These are phyloP conservation scores for Watsonalla binaria DNA, from an alignment of 2,888 invertebrate genomes.

Conservation along the genomic window DNA sequence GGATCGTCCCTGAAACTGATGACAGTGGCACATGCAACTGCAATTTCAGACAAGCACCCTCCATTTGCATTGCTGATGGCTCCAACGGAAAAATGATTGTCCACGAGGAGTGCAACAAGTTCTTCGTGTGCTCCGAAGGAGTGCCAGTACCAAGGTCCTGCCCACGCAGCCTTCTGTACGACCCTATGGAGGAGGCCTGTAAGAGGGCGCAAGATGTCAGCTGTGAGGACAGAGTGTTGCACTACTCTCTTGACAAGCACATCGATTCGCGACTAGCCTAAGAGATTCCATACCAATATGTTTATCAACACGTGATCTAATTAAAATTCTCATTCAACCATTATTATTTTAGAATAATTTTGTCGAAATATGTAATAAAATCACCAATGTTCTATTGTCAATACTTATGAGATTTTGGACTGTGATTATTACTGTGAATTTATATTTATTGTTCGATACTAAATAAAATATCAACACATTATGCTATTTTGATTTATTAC, in stretches of 20 bases:
- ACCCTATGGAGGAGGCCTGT: constrained; percentile 20
- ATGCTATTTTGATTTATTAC: no score
- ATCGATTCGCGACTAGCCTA: constrained; percentile 10
- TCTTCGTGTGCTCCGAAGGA: constrained; percentile 25
- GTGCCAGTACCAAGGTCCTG: constrained; percentile 23
- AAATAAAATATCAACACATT: no score
- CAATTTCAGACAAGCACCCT: constrained; percentile 8
- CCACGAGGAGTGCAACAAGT: constrained; percentile 36
- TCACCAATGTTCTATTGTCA: no score
- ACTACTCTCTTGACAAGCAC: constrained; percentile 21
- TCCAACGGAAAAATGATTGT: constrained; percentile 27
- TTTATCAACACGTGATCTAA: constrained; percentile 6
- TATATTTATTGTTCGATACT: background rate
- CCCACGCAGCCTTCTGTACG: constrained; percentile 18
- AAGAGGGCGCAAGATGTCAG: constrained; percentile 28
- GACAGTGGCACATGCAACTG: background rate
- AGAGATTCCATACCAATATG: constrained; percentile 9
- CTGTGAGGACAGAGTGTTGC: constrained; percentile 16
- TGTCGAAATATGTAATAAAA: background rate
- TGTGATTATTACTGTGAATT: background rate
- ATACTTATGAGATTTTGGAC: no score
- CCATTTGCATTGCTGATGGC: constrained; percentile 17
- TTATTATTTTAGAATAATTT: background rate
- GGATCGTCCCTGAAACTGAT: constrained; percentile 17
- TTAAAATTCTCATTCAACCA: background rate